Evolutionary conservation across 1,140 invertebrate species (phyloP), one percentile per base, ranked within the genome.

Genomic region (Rhopalosiphum padi): DNA sequence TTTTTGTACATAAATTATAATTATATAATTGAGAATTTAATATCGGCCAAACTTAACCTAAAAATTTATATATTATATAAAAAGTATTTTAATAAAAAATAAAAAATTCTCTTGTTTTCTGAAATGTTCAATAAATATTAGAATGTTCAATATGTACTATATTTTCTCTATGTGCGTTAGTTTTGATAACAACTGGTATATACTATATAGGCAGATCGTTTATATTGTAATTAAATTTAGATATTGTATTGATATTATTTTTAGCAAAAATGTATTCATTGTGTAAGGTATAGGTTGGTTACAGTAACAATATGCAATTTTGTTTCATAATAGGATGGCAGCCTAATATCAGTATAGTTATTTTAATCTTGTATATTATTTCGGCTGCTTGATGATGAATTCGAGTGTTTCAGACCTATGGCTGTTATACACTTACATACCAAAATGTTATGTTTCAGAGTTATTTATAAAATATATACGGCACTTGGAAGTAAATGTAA

Each of bases 301-400:
- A 87, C 8, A 48, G 15, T 30, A 46, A n/a, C 43, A 87, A 48
- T 87, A 87, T 87, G 43, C 6, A 35, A 87, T 48, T 48, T 51
- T 35, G n/a, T 48, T 87, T 87, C 86, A 87, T 21, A 51, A 30
- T 87, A 46, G 51, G 86, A 87, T 48, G 86, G 30, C 15, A 87
- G 51, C 15, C 48, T 87, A 21, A 86, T 86, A 41, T 9, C 41
- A 46, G 11, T 30, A 37, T 37, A 87, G 86, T 87, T 87, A 87
- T 87, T 87, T 87, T 87, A 87, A 87, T 48, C 86, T 87, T 87
- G 48, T 87, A 87, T 87, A 87, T 87, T 87, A 87, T 87, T 87
- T 87, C 15, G 46, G 46, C 86, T 46, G 46, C 48, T 87, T 87
- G 86, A 87, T 87, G 85, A 87, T 87, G 86, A 87, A 87, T 87